Base-by-base conservation (phyloP, 2,888 invertebrate species). In the Catocala sponsa region DNA sequence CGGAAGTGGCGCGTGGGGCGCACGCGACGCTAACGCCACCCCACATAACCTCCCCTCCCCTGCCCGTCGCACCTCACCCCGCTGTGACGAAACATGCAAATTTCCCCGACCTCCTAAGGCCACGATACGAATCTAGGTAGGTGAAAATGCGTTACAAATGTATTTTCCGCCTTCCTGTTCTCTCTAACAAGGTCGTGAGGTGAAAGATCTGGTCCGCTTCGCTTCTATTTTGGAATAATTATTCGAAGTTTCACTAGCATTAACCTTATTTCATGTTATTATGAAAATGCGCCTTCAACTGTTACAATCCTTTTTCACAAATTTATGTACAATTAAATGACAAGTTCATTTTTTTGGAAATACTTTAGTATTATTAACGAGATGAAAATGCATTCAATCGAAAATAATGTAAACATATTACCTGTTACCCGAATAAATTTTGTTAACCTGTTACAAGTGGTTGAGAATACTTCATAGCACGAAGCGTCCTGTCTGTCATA, bases 11-110 rank as follows among this genome's bases (percentile, higher is more conserved):
- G 83, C 76, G 88, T 81, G 84, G 82, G 73, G 79, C 84, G 85
- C 92, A 91, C 92, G 91, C 91, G 91, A 91, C 85, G 79, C 60
- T 74, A 62, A 49, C 61, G 42, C 61, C 46, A 56, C 76, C 72
- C 60, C 57, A 35, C 15, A 54, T 65, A 55, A 54, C 60, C 57
- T 54, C 51, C 55, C 57, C 62, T 54, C 59, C 59, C 54, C 46
- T 54, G 48, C 49, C n/a, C 67, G 46, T n/a, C 9, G 51, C 55
- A 53, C 56, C 46, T 60, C 59, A 50, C 73, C 78, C 71, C 77
- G 69, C 79, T 83, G 84, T 90, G 90, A 87, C 88, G 90, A 89
- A 87, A 88, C 91, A 91, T 91, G 91, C 90, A 90, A 90, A 91
- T 91, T 89, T 85, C 76, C 78, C 74, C 81, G 81, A 86, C 85